Conservation (phyloP, 2,888 invertebrate genomes). For the Bellardia pandia region DNA sequence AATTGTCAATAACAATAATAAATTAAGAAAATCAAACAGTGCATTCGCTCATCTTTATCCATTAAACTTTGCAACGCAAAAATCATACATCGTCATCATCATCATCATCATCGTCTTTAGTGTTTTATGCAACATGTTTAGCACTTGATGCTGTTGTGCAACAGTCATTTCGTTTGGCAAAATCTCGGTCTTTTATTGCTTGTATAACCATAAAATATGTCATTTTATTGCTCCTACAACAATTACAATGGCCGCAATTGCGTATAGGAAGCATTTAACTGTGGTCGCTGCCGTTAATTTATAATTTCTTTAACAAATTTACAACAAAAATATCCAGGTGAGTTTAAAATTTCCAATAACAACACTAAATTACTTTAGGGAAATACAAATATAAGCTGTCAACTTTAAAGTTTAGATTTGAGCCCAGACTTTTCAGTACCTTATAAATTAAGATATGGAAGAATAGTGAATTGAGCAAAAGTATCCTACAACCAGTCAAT, state of each 20-base stretch:
- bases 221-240: slow-evolving; percentile 57
- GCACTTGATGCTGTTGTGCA: slow-evolving; percentile 41
- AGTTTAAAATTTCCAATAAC: slow-evolving; percentile 3
- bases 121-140: slow-evolving; percentile 44
- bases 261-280: slow-evolving; percentile 50
- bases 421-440: too few relatives aligned
- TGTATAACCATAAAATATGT: slow-evolving; percentile 11
- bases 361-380: too few relatives aligned
- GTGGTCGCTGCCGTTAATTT: slow-evolving; percentile 21
- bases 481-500: too few relatives aligned
- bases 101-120: neutral
- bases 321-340: slow-evolving; percentile 58
- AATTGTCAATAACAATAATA: neutral
- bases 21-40: neutral
- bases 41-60: neutral
- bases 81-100: neutral
- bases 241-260: slow-evolving; percentile 56
- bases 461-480: too few relatives aligned
- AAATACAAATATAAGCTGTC: too few relatives aligned
- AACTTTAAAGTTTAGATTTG: too few relatives aligned
- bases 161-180: neutral
- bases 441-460: too few relatives aligned
- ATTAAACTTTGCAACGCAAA: neutral
- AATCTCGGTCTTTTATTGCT: neutral
- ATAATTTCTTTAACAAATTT: slow-evolving; percentile 62